These are phyloP conservation scores for Rhynchonycteris naso DNA, from an alignment of 2,797 vertebrate genomes.

Conservation along the genomic window DNA sequence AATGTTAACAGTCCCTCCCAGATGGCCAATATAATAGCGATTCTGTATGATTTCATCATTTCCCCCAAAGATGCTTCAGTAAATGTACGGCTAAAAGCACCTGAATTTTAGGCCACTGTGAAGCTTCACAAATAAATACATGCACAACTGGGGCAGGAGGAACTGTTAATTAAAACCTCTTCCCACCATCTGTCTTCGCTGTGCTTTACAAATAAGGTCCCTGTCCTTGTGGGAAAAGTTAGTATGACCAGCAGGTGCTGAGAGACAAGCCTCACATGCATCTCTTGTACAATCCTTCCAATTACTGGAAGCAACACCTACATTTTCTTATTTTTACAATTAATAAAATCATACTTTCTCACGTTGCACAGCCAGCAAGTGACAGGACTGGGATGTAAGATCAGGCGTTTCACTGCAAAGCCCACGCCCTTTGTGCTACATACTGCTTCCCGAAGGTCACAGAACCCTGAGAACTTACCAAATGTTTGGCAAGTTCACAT, in stretches of 20 bases:
- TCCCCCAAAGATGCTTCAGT: constrained; percentile 29
- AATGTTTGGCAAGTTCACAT: neutral
- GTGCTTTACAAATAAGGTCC: neutral
- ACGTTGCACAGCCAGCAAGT: neutral
- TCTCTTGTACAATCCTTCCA: neutral
- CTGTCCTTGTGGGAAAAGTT: neutral
- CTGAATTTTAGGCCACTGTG: neutral
- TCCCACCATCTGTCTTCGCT: constrained; percentile 29
- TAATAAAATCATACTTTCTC: constrained; percentile 23
- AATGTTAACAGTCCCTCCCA: neutral
- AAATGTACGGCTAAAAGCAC: constrained; percentile 44
- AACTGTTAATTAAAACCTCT: neutral
- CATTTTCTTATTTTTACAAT: neutral
- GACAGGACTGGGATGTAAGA: neutral
- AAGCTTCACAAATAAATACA: constrained; percentile 58
- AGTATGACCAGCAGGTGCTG: neutral
- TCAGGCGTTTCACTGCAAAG: neutral
- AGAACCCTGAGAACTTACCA: neutral
- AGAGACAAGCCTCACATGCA: neutral
- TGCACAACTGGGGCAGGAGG: neutral
- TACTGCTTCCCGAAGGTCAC: neutral
- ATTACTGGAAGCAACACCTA: neutral
- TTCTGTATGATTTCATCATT: constrained; percentile 27
- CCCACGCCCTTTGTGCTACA: neutral
- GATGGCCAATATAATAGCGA: constrained; percentile 34